phyloP scores from a whole-genome alignment of 2,113 vertebrate genomes.

The Plectropomus leopardus region DNA sequence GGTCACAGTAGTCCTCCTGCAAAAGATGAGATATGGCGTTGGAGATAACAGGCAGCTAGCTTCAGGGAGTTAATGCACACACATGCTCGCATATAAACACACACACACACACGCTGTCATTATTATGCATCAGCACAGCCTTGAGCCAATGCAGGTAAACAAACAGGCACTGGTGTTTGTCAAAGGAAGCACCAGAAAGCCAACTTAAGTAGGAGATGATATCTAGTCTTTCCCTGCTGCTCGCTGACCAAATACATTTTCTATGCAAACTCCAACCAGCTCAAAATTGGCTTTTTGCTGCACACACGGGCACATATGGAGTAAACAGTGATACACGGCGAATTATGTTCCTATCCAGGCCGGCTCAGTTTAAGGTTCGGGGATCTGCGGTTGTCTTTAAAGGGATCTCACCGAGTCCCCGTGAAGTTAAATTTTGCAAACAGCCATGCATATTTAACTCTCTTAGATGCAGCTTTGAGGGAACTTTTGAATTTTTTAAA shows the following conservation, averaged over 20 bases:
- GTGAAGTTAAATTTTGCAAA: constrained; percentile 47
- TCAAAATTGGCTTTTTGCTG: constrained; percentile 25
- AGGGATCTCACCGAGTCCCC: not conserved
- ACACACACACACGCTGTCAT: constrained; percentile 42
- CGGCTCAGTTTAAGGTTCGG: not conserved
- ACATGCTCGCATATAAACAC: not conserved
- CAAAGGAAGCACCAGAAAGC: constrained; percentile 60
- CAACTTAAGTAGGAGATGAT: constrained; percentile 58
- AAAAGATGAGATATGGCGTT: constrained; percentile 69
- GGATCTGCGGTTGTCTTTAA: constrained; percentile 21
- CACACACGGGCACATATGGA: constrained; percentile 33
- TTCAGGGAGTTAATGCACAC: constrained; percentile 37
- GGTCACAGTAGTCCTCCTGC: constrained; percentile 70
- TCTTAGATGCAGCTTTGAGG: constrained; percentile 32
- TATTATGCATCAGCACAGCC: constrained; percentile 67
- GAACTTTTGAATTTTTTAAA: constrained; percentile 40
- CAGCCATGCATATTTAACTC: constrained; percentile 57
- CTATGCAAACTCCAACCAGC: constrained; percentile 32
- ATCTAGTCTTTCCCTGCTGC: constrained; percentile 48
- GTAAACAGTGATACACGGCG: constrained; percentile 28
- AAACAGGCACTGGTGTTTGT: constrained; percentile 65
- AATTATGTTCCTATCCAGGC: constrained; percentile 26
- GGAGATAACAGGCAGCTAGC: constrained; percentile 60
- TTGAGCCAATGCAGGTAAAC: constrained; percentile 59
- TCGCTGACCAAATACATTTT: constrained; percentile 52